phyloP scores from a whole-genome alignment of 2,113 vertebrate genomes.

The Isichthys henryi region DNA sequence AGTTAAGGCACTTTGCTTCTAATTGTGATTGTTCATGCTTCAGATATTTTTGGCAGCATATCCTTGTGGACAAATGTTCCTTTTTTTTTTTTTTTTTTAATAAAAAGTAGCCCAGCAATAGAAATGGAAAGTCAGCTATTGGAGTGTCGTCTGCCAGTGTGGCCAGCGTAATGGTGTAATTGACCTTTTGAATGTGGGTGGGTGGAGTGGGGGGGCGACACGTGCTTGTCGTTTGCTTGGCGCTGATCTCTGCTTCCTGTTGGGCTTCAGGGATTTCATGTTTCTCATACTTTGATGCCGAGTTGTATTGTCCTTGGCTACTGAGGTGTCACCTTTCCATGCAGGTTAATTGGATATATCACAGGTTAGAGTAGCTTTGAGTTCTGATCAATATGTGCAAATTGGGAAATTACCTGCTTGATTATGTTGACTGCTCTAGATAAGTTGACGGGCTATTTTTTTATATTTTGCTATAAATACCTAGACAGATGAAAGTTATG shows the following conservation, averaged over 20 bases:
- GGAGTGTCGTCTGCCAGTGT: background rate
- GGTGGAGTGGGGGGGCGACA: background rate
- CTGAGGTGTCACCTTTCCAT: background rate
- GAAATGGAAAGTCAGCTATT: background rate
- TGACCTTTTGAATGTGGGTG: background rate
- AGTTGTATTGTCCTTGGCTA: background rate
- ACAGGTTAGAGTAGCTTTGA: background rate
- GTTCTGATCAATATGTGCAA: background rate
- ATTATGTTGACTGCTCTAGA: background rate
- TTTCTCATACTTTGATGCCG: background rate
- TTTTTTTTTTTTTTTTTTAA: background rate
- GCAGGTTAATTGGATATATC: background rate
- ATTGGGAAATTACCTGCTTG: background rate
- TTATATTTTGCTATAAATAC: background rate
- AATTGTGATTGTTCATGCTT: background rate
- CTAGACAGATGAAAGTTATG: background rate
- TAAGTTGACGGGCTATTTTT: background rate
- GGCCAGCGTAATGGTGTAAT: background rate
- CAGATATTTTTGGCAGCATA: background rate
- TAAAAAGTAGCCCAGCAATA: background rate
- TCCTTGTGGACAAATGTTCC: background rate
- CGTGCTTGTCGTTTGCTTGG: background rate
- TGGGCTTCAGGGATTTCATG: background rate
- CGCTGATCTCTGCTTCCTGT: background rate
- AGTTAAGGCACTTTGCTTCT: background rate